phyloP scores from a whole-genome alignment of 2,113 vertebrate genomes.

The Dryoscopus gambensis region DNA sequence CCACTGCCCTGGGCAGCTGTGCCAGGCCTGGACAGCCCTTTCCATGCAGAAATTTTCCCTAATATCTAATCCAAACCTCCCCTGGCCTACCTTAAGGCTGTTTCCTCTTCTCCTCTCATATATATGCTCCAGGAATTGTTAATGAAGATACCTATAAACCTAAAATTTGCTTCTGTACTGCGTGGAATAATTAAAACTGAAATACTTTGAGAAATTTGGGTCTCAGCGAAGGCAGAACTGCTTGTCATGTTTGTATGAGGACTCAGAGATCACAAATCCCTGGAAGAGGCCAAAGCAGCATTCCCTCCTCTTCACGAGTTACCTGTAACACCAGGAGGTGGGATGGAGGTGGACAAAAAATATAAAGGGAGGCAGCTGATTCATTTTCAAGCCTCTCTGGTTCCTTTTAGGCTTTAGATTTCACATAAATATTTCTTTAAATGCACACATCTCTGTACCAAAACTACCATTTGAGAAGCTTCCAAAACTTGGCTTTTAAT shows the following conservation, averaged over 20 bases:
- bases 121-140: not conserved
- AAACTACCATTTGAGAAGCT: constrained; percentile 43
- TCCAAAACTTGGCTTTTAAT: constrained; percentile 60
- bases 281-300: not conserved
- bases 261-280: not conserved
- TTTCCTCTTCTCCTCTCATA: not conserved
- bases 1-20: not conserved
- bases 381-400: not conserved
- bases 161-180: not conserved
- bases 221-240: not conserved
- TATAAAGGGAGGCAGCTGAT: not conserved
- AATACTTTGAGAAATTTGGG: not conserved
- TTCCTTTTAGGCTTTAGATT: not conserved
- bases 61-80: not conserved
- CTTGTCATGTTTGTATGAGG: not conserved
- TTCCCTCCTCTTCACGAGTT: not conserved
- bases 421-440: constrained; percentile 51
- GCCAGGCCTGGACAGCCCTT: not conserved
- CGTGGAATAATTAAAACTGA: not conserved
- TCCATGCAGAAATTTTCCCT: not conserved
- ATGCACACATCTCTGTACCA: constrained; percentile 12
- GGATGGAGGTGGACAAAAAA: not conserved
- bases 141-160: not conserved
- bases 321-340: not conserved
- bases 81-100: not conserved